Evolutionary conservation across 2,888 invertebrate genomes (phyloP).

Genomic region (Pristionchus japonicus): DNA sequence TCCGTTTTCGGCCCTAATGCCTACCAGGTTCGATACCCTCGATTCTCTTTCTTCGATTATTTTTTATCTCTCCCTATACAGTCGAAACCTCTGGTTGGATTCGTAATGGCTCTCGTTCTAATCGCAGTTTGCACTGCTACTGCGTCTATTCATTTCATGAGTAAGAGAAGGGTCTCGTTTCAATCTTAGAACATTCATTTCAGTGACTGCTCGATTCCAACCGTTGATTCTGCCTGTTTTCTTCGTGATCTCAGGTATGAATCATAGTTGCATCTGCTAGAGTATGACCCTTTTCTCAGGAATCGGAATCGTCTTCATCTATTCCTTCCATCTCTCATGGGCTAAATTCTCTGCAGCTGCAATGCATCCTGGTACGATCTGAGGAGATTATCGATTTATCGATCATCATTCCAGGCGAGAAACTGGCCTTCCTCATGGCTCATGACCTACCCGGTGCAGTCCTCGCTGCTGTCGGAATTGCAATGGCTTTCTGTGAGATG

Average conservation of each 20-base stretch:
- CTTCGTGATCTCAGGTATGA: conserved; percentile 59
- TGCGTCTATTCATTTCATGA: conserved; percentile 56
- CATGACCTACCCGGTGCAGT: conserved; percentile 70
- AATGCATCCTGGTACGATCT: conserved; percentile 62
- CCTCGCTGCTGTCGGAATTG: conserved; percentile 58
- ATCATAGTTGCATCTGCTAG: neutral
- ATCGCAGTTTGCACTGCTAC: conserved; percentile 52
- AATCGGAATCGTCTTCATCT: conserved; percentile 61
- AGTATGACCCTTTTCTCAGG: conserved; percentile 48
- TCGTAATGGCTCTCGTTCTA: conserved; percentile 57
- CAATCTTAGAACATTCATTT: neutral
- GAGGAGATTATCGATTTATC: neutral
- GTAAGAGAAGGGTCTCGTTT: neutral
- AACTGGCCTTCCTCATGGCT: conserved; percentile 71
- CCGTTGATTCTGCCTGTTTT: conserved; percentile 58
- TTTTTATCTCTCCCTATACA: conserved; percentile 48
- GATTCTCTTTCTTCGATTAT: neutral
- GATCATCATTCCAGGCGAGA: conserved; percentile 58
- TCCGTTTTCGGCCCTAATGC: conserved; percentile 60
- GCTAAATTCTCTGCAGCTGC: conserved; percentile 69
- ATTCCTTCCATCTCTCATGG: conserved; percentile 58
- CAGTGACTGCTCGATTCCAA: conserved; percentile 51
- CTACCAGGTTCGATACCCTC: conserved; percentile 57
- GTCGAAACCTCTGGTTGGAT: conserved; percentile 66
- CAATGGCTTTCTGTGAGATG: conserved; percentile 55